Evolutionary conservation across 2,888 invertebrate genomes (phyloP), one percentile per base, ranked within the genome.

Genomic region (Orthosia cruda): DNA sequence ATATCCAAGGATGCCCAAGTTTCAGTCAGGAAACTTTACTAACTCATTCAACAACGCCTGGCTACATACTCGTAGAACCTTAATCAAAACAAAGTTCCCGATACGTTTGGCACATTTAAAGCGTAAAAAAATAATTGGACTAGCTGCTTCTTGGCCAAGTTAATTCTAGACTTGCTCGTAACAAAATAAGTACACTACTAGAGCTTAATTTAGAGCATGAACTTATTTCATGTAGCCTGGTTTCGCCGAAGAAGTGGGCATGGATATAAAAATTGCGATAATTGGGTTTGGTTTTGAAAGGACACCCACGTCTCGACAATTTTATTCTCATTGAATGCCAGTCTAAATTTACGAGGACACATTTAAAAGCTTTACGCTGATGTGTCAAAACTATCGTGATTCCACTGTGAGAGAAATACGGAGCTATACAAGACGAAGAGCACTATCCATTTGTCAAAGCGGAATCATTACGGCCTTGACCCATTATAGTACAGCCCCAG

Each of bases 61-160:
- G 58, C 58, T 69, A 52, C 15, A 57, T 50, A n/a, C n/a, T n/a
- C n/a, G n/a, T n/a, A 55, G 63, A 68, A 66, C 49, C 71, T 71
- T 83, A 72, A 85, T 82, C 54, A 72, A 72, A 66, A 75, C 71
- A 65, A 77, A 77, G 58, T 82, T 82, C 18, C 13, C 63, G 26
- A 76, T 63, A 71, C 55, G 23, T 64, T 74, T 71, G 67, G 70
- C 62, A 59, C 50, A 67, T 45, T 67, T 49, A 57, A 49, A 57
- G 7, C 13, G 49, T 57, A 57, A 70, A 81, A 77, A 82, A 71
- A 26, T 71, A 70, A 72, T 74, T 66, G 61, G 45, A 69, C 18
- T 18, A 13, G 15, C 26, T 54, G n/a, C 15, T 54, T 18, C 16
- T 52, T 40, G 20, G 63, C 52, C 49, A 71, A 74, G 54, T 77